A percentile compares a stretch with the other conserved stretches of the same genome.
Conservation (phyloP, 2,797 vertebrate species). For the Oryzias dopingdopingensis region DNA sequence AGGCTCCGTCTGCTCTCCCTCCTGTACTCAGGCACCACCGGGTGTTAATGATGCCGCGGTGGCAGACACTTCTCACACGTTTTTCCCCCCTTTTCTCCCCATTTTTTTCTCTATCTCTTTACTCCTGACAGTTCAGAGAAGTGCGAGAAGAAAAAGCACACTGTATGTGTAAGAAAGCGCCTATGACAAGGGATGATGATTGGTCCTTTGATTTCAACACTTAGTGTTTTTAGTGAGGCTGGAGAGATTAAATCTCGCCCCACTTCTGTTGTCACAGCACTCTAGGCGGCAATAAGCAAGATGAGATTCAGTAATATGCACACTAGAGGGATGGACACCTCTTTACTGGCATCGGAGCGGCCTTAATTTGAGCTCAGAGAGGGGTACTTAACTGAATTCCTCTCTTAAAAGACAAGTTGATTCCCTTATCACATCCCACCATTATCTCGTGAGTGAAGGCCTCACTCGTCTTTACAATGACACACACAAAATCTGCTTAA, state of each 20-base stretch:
- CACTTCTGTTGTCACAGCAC: constrained; percentile 68
- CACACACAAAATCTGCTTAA: constrained; percentile 11
- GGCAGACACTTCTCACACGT: constrained; percentile 67
- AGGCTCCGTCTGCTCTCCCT: constrained; percentile 67
- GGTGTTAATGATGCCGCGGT: constrained; percentile 74
- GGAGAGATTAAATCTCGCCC: constrained; percentile 68
- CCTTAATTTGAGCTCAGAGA: constrained; percentile 49
- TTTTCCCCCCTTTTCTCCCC: constrained; percentile 21
- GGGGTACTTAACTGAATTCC: constrained; percentile 41
- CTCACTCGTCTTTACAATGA: background rate
- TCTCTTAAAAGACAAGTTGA: constrained; percentile 30
- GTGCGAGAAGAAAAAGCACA: constrained; percentile 26
- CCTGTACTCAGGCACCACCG: constrained; percentile 54
- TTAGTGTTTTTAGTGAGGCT: constrained; percentile 55
- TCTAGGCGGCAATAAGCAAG: constrained; percentile 60
- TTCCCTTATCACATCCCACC: constrained; percentile 43
- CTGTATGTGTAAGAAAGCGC: constrained; percentile 42
- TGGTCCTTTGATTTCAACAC: constrained; percentile 46
- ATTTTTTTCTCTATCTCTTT: constrained; percentile 58
- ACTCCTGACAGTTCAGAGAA: constrained; percentile 51
- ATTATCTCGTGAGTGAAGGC: constrained; percentile 31
- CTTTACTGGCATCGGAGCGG: constrained; percentile 53
- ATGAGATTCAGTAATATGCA: constrained; percentile 65
- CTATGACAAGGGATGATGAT: constrained; percentile 56
- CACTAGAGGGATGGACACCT: constrained; percentile 47